Base-by-base conservation (phyloP, 2,888 invertebrate genomes). In the Anticlea derivata region DNA sequence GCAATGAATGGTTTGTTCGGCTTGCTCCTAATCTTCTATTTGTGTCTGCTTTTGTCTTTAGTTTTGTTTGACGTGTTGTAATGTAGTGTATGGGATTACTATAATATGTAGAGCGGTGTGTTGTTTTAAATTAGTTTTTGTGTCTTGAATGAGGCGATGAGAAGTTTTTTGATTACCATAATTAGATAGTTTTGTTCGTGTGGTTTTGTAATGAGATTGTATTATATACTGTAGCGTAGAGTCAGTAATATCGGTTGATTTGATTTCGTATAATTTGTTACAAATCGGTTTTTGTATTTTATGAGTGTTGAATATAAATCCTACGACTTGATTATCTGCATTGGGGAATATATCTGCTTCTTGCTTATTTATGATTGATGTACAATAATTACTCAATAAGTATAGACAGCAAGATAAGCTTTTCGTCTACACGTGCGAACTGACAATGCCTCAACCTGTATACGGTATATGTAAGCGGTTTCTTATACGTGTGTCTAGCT, bases 1-100 rank as follows among this genome's bases (percentile, higher is more conserved):
- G 48, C 61, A 57, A 67, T 69, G 70, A 67, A 70, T 54, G 47
- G 49, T 27, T 50, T 37, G 50, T 33, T 55, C 38, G 31, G 50
- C 47, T 48, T 35, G 50, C 44, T 57, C 37, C 50, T 59, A 58
- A 61, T 61, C 52, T 59, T 59, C 55, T 57, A 61, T 55, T 51
- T 55, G 55, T 57, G 50, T 55, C 54, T 51, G 49, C 45, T 57
- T 51, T 60, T 53, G 57, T 46, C 45, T 52, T 47, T 29, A 12
- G 23, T 48, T 55, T 52, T 56, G 48, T 57, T 45, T 49, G 43
- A 35, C 49, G 37, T 49, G 43, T 43, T 31, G 37, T 49, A 40
- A 24, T 31, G 34, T 37, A 41, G 35, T 50, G 44, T 51, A 50
- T 50, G 52, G 38, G 61, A 56, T 58, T 58, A 56, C 22, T n/a